Conservation (phyloP, 2,113 vertebrate species). For the Muscicapa adusta region DNA sequence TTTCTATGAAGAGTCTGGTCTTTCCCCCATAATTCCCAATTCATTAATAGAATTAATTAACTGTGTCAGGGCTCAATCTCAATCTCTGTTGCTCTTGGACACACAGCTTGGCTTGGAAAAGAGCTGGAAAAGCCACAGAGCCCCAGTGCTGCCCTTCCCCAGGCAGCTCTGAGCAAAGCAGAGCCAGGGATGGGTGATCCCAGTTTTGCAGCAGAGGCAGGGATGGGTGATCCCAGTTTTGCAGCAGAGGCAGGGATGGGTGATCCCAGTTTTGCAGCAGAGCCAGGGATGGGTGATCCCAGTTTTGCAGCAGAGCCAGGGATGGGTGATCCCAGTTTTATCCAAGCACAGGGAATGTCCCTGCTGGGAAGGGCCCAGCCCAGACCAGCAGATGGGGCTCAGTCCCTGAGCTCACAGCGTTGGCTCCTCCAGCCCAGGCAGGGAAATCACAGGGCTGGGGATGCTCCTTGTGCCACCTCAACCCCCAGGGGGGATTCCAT, state of each 20-base stretch:
- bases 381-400: slow-evolving; percentile 44
- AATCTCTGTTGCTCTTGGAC: fast-evolving
- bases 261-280: neutral
- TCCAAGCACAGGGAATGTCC: neutral
- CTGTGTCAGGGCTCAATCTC: neutral
- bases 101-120: neutral
- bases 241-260: neutral
- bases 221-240: neutral
- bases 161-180: neutral
- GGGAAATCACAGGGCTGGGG: too few species aligned
- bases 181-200: neutral
- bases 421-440: too few species aligned
- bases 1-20: neutral
- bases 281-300: neutral
- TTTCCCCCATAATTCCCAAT: neutral
- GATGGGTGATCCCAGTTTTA: neutral
- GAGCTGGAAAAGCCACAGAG: neutral
- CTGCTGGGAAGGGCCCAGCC: neutral
- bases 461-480: neutral
- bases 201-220: neutral
- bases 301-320: neutral
- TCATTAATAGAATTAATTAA: neutral
- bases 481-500: neutral
- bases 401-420: fast-evolving
- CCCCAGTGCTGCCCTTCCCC: neutral